Conservation (phyloP, 2,888 invertebrate genomes). For the Pollenia amentaria region DNA sequence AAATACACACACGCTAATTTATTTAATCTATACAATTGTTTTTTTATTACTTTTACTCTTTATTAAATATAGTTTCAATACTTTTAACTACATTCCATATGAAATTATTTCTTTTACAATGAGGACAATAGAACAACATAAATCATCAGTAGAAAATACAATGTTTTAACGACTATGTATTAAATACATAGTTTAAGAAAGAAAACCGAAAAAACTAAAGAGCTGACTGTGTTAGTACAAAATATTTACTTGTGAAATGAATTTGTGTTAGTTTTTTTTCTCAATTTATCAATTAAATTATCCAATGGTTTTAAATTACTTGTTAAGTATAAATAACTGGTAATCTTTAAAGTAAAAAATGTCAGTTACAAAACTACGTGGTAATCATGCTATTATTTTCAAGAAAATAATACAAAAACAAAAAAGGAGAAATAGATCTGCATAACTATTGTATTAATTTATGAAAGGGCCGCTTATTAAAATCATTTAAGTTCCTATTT, state of each 20-base stretch:
- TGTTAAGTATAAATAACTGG: constrained; percentile 6
- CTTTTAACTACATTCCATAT: constrained; percentile 68
- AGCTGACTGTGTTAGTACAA: neutral
- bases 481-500: neutral
- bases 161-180: constrained; percentile 5
- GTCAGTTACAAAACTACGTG: constrained; percentile 48
- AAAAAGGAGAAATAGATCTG: constrained; percentile 3
- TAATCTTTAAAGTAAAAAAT: constrained; percentile 33
- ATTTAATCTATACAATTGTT: constrained; percentile 29
- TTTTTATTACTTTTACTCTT: constrained; percentile 33
- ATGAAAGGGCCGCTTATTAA: constrained; percentile 17
- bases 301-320: constrained; percentile 14
- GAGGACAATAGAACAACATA: constrained; percentile 39
- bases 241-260: constrained; percentile 20
- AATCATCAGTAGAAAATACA: constrained; percentile 4
- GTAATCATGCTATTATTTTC: constrained; percentile 25
- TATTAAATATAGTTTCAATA: constrained; percentile 71
- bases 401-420: constrained; percentile 23
- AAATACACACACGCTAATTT: constrained; percentile 11
- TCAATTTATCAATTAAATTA: constrained; percentile 42
- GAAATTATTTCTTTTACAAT: constrained; percentile 64
- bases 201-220: constrained; percentile 9
- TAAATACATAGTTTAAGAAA: constrained; percentile 24
- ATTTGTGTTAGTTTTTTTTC: neutral
- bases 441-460: constrained; percentile 20